Conservation (phyloP, 2,113 vertebrate species). For the Actenoides lindsayi region DNA sequence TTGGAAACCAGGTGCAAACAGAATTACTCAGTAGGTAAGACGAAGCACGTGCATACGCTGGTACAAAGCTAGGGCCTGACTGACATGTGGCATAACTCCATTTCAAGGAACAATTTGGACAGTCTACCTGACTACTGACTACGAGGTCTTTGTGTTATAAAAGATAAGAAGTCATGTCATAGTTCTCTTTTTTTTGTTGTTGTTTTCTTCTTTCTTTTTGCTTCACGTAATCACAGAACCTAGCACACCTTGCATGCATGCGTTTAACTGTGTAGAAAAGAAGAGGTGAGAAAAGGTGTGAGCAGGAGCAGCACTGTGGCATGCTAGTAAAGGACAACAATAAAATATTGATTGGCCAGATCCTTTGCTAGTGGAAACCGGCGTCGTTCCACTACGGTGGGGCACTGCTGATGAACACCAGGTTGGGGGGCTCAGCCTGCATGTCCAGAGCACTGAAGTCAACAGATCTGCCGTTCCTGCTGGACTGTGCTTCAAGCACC, state of each 20-base stretch:
- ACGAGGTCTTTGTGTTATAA: not conserved
- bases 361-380: not conserved
- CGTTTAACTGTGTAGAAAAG: not conserved
- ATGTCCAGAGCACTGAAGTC: not conserved
- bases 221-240: not conserved
- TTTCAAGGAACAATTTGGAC: not conserved
- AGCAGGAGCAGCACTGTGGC: slow-evolving; percentile 80
- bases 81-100: not conserved
- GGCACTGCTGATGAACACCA: not conserved
- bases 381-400: not conserved
- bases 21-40: fast-evolving
- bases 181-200: not conserved
- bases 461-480: not conserved
- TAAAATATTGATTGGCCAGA: slow-evolving; percentile 24
- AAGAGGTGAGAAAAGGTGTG: not conserved
- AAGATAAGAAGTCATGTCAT: not conserved
- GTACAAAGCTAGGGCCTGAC: not conserved
- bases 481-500: not conserved
- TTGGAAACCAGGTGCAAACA: not conserved
- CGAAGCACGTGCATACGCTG: not conserved
- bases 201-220: not conserved
- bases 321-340: slow-evolving; percentile 68
- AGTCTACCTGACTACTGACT: not conserved
- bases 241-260: not conserved
- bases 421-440: not conserved